phyloP scores from a whole-genome alignment of 2,888 invertebrate genomes.

The Galerucella nymphaeae region DNA sequence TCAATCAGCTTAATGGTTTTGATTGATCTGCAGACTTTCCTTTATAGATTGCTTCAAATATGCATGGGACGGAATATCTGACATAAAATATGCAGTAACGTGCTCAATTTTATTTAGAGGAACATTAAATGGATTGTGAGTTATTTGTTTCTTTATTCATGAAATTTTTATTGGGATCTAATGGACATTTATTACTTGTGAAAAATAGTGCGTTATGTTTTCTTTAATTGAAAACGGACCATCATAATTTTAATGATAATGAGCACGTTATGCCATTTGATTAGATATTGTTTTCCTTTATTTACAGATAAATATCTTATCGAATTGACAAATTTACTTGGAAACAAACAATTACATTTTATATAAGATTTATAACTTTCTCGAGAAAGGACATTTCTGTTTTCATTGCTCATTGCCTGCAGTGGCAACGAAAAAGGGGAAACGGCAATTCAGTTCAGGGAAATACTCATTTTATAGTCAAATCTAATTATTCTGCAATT shows the following conservation, averaged over 20 bases:
- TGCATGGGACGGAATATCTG: not conserved
- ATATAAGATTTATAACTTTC: not conserved
- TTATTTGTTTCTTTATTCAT: too few species aligned
- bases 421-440: conserved; percentile 25
- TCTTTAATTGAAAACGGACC: too few species aligned
- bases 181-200: too few species aligned
- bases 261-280: too few species aligned
- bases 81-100: not conserved
- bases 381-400: conserved; percentile 8
- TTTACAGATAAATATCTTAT: too few species aligned
- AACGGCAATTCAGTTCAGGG: conserved; percentile 14
- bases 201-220: too few species aligned
- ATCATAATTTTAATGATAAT: too few species aligned
- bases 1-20: conserved; percentile 13
- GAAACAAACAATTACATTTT: not conserved
- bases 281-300: too few species aligned
- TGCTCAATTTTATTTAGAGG: not conserved
- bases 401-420: conserved; percentile 2
- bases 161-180: too few species aligned
- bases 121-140: too few species aligned
- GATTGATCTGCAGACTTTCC: conserved; percentile 9
- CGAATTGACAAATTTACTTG: not conserved
- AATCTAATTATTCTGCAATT: conserved; percentile 36
- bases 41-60: conserved; percentile 1
- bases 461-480: conserved; percentile 29